Conservation (phyloP, 2,888 invertebrate species). For the Microctonus aethiopoides region DNA sequence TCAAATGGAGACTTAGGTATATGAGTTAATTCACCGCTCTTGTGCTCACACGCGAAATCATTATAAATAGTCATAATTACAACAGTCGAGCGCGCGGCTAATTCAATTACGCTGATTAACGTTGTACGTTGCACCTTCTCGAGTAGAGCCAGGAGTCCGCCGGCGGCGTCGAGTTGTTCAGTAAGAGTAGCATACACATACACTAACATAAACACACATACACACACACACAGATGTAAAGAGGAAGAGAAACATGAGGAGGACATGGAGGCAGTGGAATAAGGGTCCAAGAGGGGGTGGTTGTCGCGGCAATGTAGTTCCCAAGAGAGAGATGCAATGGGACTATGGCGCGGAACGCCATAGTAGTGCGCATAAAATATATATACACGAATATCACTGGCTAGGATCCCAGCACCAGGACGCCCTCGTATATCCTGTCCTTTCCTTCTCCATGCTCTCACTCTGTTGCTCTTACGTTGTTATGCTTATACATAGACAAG, state of each 20-base stretch:
- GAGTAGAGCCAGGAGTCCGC: constrained; percentile 33
- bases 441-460: constrained; percentile 36
- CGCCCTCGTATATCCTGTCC: constrained; percentile 15
- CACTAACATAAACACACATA: constrained; percentile 9
- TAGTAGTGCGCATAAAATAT: constrained; percentile 27
- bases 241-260: constrained; percentile 23
- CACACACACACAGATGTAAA: constrained; percentile 22
- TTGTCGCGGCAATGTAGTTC: constrained; percentile 14
- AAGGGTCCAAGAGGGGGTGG: constrained; percentile 7
- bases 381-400: constrained; percentile 49
- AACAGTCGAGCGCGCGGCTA: constrained; percentile 64
- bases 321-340: constrained; percentile 17
- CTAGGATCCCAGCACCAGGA: constrained; percentile 55
- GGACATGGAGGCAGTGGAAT: neutral
- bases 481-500: constrained; percentile 66
- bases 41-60: constrained; percentile 53
- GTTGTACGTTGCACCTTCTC: constrained; percentile 60
- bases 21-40: constrained; percentile 33
- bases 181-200: neutral
- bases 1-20: constrained; percentile 18
- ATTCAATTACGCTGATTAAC: constrained; percentile 67
- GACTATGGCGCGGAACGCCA: constrained; percentile 24
- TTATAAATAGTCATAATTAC: constrained; percentile 68
- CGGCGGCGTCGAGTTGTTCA: constrained; percentile 7
- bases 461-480: constrained; percentile 58